Evolutionary conservation across 2,797 vertebrate species (phyloP).

Genomic region (Lophius americanus): DNA sequence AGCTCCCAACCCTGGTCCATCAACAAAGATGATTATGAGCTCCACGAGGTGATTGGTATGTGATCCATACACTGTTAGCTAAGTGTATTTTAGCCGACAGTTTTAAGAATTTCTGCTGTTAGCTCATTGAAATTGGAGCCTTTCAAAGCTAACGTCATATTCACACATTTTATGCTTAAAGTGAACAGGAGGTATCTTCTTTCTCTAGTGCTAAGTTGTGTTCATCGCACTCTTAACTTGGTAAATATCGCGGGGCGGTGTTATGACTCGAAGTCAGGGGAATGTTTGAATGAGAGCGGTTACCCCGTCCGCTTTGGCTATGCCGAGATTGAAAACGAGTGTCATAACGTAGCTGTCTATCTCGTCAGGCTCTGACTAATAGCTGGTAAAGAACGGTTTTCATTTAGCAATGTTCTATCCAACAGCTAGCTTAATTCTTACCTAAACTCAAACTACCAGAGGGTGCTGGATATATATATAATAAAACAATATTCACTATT

Average conservation of each 20-base stretch:
- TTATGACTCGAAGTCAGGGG: slow-evolving; percentile 36
- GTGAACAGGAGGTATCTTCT: slow-evolving; percentile 39
- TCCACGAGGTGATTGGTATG: slow-evolving; percentile 98
- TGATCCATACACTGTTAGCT: slow-evolving; percentile 63
- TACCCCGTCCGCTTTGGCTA: slow-evolving; percentile 51
- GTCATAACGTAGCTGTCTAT: slow-evolving; percentile 8
- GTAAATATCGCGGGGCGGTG: slow-evolving; percentile 58
- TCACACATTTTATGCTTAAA: slow-evolving; percentile 3
- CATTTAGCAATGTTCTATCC: slow-evolving; percentile 10
- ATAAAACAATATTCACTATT: neutral
- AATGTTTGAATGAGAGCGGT: slow-evolving; percentile 20
- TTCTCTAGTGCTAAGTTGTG: slow-evolving; percentile 26
- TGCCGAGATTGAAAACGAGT: slow-evolving; percentile 38
- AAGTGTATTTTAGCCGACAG: slow-evolving; percentile 22
- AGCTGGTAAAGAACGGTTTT: slow-evolving; percentile 47
- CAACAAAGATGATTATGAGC: slow-evolving; percentile 98
- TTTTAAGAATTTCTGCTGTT: slow-evolving; percentile 11
- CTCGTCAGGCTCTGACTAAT: slow-evolving; percentile 48
- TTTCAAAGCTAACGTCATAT: neutral
- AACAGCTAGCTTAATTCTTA: slow-evolving; percentile 7
- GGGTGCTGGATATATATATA: neutral
- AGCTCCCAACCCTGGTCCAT: slow-evolving; percentile 97
- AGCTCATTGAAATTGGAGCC: neutral
- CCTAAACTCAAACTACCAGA: neutral
- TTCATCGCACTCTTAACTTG: slow-evolving; percentile 27